Base-by-base conservation (phyloP, 2,797 vertebrate genomes). In the Cygnus olor region DNA sequence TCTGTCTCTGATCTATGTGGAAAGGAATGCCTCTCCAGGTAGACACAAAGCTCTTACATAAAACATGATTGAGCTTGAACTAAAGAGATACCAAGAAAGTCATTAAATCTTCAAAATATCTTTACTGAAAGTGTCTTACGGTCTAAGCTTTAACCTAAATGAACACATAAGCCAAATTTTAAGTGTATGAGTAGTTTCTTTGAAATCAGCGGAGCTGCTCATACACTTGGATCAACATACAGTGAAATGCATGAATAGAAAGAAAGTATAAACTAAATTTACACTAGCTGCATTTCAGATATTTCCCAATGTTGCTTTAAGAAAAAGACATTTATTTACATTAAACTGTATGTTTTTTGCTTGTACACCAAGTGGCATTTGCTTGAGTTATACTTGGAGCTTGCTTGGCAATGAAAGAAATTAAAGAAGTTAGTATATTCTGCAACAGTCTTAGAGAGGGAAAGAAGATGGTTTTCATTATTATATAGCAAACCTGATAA, bases 381-480 rank as follows among this genome's bases (percentile, higher is more conserved):
- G 45, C 86, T 81, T 83, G 64, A 61, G 86, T 83, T 85, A 34
- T 27, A 40, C 53, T 77, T 42, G 40, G 16, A 42, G 49, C 28
- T 92, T 98, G 99, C 98, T 98, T 95, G 97, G 90, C 98, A 99
- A 38, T 95, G 97, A 96, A 99, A 92, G 93, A 98, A 98, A 97
- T 98, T 98, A 90, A 22, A 98, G 85, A 99, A 99, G 96, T 98
- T 98, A 60, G 97, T 98, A 97, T 98, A 99, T 94, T 99, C 98
- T 53, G 99, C 99, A 65, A 96, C 97, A 81, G 98, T 99, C 96
- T 98, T 98, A 94, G 97, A 98, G 94, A 98, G 98, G 44, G 98
- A 98, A 32, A 98, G 97, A 90, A 98, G 97, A 3, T 88, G 90
- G 7, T 74, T 96, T 83, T 97, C 4, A 32, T 98, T 98, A 5